These are phyloP conservation scores for Daktulosphaira vitifoliae DNA, from an alignment of 1,140 invertebrate genomes.

Conservation along the genomic window DNA sequence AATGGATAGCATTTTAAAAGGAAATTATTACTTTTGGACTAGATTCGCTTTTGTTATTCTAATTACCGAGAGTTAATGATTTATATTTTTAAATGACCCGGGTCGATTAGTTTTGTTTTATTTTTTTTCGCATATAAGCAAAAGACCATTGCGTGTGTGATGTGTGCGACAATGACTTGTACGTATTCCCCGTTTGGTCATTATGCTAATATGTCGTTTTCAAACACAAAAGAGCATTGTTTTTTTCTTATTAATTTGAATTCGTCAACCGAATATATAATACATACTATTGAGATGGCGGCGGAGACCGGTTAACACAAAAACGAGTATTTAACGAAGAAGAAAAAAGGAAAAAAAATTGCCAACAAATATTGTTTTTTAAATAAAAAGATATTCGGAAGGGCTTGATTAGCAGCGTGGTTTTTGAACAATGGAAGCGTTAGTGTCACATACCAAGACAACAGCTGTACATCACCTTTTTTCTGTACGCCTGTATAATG, in stretches of 20 bases:
- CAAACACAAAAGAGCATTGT: conserved; percentile 33
- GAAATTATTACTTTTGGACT: conserved; percentile 19
- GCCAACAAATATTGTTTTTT: conserved; percentile 10
- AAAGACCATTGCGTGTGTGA: conserved; percentile 4
- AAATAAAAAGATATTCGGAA: conserved; percentile 24
- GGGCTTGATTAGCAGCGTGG: conserved; percentile 30
- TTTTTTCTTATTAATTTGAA: conserved; percentile 13
- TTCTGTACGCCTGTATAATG: neutral
- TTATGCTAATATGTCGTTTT: conserved; percentile 22
- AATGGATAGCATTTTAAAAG: neutral
- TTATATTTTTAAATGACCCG: conserved; percentile 2
- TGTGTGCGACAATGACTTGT: neutral
- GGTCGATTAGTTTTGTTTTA: too few species aligned
- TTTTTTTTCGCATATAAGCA: neutral
- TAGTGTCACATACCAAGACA: conserved; percentile 29
- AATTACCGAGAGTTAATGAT: neutral
- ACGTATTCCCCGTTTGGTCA: neutral
- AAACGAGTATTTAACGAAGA: neutral
- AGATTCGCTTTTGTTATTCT: neutral
- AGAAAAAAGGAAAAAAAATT: conserved; percentile 1
- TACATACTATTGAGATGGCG: neutral
- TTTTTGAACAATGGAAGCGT: conserved; percentile 30
- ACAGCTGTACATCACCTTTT: conserved; percentile 34
- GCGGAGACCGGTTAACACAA: conserved; percentile 7
- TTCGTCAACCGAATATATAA: conserved; percentile 29